A percentile compares a stretch with the other conserved stretches of the same genome.
Evolutionary conservation across 1,140 invertebrate species (phyloP).

Genomic region (Ips nitidus): DNA sequence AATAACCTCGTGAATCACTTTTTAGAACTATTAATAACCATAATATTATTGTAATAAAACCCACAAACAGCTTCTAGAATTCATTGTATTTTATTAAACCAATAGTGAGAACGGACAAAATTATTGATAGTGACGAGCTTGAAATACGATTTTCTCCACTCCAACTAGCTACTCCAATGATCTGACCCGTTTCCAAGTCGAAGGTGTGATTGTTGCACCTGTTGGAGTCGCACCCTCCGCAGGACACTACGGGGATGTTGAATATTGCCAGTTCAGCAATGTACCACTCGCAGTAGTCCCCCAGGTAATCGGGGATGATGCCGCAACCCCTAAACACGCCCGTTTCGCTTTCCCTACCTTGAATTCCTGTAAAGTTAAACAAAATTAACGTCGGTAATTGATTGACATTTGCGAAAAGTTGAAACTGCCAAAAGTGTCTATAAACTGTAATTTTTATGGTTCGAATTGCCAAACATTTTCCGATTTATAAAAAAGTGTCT

Average conservation of each 20-base stretch:
- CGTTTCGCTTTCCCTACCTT: conserved; percentile 12
- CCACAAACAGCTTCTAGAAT: too few species aligned
- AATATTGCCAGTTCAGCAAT: background rate
- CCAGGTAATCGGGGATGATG: background rate
- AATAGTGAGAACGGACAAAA: too few species aligned
- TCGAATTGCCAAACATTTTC: too few species aligned
- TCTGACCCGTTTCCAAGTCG: background rate
- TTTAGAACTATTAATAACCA: too few species aligned
- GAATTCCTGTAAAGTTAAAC: conserved; percentile 1
- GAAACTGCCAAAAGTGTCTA: background rate
- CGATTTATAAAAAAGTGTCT: too few species aligned
- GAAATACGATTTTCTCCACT: too few species aligned
- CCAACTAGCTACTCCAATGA: background rate
- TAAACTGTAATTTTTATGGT: background rate
- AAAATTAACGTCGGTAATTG: background rate
- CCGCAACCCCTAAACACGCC: conserved; percentile 22
- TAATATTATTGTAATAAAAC: too few species aligned
- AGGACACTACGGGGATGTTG: conserved; percentile 7
- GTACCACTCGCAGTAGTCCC: conserved; percentile 20
- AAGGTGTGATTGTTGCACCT: conserved; percentile 16
- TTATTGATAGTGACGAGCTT: too few species aligned
- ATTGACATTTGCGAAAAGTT: background rate
- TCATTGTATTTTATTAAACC: too few species aligned
- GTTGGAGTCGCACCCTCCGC: conserved; percentile 5
- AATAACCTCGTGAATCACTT: too few species aligned